phyloP scores from a whole-genome alignment of 2,113 vertebrate genomes.

The Myocastor coypus region DNA sequence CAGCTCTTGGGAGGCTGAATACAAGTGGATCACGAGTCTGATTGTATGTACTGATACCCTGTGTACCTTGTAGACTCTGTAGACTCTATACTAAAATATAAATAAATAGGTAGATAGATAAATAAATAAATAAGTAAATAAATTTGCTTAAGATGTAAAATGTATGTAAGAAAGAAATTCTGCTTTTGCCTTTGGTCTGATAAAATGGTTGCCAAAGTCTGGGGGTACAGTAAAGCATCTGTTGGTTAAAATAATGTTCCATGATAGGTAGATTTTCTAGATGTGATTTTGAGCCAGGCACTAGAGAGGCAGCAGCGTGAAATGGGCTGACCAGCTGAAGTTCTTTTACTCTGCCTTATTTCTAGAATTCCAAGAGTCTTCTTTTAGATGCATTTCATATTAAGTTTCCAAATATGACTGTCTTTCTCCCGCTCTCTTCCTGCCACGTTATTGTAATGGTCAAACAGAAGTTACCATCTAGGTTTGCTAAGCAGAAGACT shows the following conservation, averaged over 20 bases:
- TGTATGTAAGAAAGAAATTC: neutral
- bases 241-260: neutral
- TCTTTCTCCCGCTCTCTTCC: neutral
- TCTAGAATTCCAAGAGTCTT: neutral
- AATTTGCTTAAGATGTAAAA: neutral
- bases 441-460: neutral
- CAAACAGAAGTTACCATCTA: neutral
- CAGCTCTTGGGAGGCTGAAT: too few relatives aligned
- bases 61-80: too few relatives aligned
- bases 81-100: too few relatives aligned
- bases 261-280: neutral
- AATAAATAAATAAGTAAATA: neutral
- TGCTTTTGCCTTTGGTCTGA: neutral
- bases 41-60: too few relatives aligned
- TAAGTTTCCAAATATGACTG: neutral
- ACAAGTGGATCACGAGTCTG: too few relatives aligned
- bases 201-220: neutral
- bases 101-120: too few relatives aligned
- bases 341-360: neutral
- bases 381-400: neutral
- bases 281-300: neutral
- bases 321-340: neutral
- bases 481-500: neutral
- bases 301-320: neutral
- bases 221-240: neutral